Evolutionary conservation across 2,797 vertebrate genomes (phyloP), one percentile per base, ranked within the genome.

Genomic region (Phrynocephalus guinanensis): DNA sequence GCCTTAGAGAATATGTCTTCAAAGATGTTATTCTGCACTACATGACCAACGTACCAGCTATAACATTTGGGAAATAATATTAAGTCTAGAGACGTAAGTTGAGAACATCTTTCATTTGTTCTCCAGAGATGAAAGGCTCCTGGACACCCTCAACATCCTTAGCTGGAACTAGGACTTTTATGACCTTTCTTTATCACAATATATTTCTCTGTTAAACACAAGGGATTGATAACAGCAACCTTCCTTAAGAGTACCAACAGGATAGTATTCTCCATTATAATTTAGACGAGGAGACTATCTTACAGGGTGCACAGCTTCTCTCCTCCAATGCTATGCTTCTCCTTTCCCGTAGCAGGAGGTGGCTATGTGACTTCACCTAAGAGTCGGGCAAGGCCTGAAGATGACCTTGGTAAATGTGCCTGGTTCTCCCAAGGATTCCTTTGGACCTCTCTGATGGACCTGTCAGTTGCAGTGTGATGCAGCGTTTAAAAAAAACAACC

Each of bases 401-500:
- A 48, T 76, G 44, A 44, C 48, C 11, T 66, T 56, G 66, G 72
- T 48, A 77, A 85, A n/a, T 30, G 30, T 15, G 6, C 52, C n/a
- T 13, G 28, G 10, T 20, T 18, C 10, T 50, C 50, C 28, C 60
- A 76, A 63, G n/a, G 33, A 6, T 71, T 63, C 20, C 16, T 71
- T 82, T 79, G n/a, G 72, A 85, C 60, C 38, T 33, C 2, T 24
- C 90, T 90, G 84, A 6, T 79, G n/a, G 76, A 85, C 60, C 56
- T 30, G 4, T 24, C 90, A 92, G 84, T 44, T 70, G 8, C 50
- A 2, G 24, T 81, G 85, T 73, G 78, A 81, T 86, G 68, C 63
- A 24, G 63, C 89, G 78, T 88, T 77, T 83, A 90, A 9, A 91
- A 92, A 84, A 22, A n/a, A 92, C 83, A 22, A 87, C 7, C 85